Base-by-base conservation (phyloP, 2,888 invertebrate genomes). In the Synergus japonicus region DNA sequence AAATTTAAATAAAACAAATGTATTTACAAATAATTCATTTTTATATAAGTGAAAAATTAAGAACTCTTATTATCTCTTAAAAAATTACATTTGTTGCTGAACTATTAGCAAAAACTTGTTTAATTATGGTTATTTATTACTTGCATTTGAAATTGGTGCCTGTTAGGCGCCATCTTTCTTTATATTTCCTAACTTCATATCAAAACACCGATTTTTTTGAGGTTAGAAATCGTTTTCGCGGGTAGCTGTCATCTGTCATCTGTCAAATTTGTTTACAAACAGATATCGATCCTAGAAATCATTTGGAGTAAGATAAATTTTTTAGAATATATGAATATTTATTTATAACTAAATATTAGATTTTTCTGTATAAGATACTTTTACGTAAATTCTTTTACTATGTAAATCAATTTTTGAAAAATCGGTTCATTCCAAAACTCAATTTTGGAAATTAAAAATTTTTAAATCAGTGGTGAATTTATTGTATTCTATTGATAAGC, bases 161-260 rank as follows among this genome's bases (percentile, higher is more conserved):
- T 29, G 7, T 9, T 13, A 7, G 2, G 15, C 49, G 49, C 49
- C 69, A 69, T 46, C 69, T 69, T 69, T 46, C 0, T 18, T 66
- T 8, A 44, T 3, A n/a, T 43, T 43, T 13, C 12, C 12, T 12
- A 44, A 22, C 46, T 13, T 44, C 4, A 8, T 29, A 29, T 46
- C 12, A 67, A 67, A 49, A 4, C 13, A 44, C 67, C 46, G 49
- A 29, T 69, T 13, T 69, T 58, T 49, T 69, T n/a, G 9, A 49
- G 69, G 69, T 49, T 69, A 49, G 69, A 49, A 69, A 69, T 69
- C 69, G 49, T 46, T 69, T 49, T 15, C 1, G 18, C 1, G 8
- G 58, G 5, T 37, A 37, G 37, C 37, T 9, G 2, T n/a, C 54
- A 13, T 7, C 12, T 46, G 29, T 69, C 29, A 37, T 15, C 58